phyloP scores from a whole-genome alignment of 2,888 invertebrate genomes.

The Stratiomys singularior region DNA sequence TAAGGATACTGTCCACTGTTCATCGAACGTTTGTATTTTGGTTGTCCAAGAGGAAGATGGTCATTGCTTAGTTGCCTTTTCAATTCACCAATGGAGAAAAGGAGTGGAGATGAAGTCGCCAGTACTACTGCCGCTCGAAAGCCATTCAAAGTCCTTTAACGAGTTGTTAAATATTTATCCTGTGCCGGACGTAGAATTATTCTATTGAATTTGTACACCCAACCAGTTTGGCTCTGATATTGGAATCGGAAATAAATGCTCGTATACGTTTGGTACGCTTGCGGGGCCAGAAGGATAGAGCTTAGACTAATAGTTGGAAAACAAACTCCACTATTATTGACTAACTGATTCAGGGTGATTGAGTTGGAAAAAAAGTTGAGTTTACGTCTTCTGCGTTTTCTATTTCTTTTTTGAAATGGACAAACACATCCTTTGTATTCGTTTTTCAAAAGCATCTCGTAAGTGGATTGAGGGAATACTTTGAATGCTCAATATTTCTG shows the following conservation, averaged over 20 bases:
- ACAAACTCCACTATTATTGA: constrained; percentile 6
- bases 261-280: background rate
- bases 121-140: constrained; percentile 16
- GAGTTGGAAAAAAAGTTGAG: background rate
- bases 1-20: constrained; percentile 14
- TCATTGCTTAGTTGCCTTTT: constrained; percentile 1
- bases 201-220: constrained; percentile 33
- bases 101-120: background rate
- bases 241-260: constrained; percentile 23
- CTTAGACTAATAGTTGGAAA: background rate
- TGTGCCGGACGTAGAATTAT: constrained; percentile 37
- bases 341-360: background rate
- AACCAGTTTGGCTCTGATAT: constrained; percentile 36
- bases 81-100: background rate
- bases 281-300: background rate
- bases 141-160: constrained; percentile 39
- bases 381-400: too few species aligned
- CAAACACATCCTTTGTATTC: too few species aligned
- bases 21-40: background rate
- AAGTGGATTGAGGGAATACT: too few species aligned
- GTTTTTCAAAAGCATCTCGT: too few species aligned
- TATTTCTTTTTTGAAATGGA: too few species aligned
- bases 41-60: background rate
- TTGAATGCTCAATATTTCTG: too few species aligned
- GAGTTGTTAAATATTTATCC: constrained; percentile 47